Evolutionary conservation across 2,797 vertebrate species (phyloP), one percentile per base, ranked within the genome.

Genomic region (Mallotus villosus): DNA sequence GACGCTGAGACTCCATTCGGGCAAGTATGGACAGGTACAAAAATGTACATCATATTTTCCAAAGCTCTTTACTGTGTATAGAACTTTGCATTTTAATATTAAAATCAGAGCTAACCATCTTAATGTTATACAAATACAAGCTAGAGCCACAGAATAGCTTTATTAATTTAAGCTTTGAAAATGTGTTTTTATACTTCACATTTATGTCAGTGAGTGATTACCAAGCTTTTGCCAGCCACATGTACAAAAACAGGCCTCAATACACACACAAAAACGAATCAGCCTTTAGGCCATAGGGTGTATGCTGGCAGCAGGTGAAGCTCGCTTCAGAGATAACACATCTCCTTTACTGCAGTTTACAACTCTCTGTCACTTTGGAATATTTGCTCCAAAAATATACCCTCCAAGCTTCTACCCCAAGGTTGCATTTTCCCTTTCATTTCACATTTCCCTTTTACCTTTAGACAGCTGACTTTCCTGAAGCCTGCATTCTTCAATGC

Each of bases 121-220:
- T 2, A 46, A 46, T 14, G 12, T 14, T 46, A 46, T 12, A 14
- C 41, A 46, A 46, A 46, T 3, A 12, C 9, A 46, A 12, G 12
- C 41, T 46, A 46, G 1, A 46, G 41, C 41, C 41, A 46, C 41
- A 46, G 41, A 46, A 46, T 14, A 46, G 41, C 41, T 46, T 46
- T 46, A 12, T 14, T 12, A 0, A 46, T 46, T 46, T 46, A 3
- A 46, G 12, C 2, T 11, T 46, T 3, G 0, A 46, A 11, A 41
- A 41, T 11, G 8, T 41, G 1, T 12, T 41, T 41, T 41, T 41
- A 41, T 41, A 41, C 8, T 41, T 41, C 37, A 41, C 37, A 8
- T 46, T 46, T 63, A 69, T 65, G 64, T 17, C 53, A 72, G 77
- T 68, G 68, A 69, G 53, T 71, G 72, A 78, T 79, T 29, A 49